Base-by-base conservation (phyloP, 2,888 invertebrate species). In the Sarcophaga caerulescens region DNA sequence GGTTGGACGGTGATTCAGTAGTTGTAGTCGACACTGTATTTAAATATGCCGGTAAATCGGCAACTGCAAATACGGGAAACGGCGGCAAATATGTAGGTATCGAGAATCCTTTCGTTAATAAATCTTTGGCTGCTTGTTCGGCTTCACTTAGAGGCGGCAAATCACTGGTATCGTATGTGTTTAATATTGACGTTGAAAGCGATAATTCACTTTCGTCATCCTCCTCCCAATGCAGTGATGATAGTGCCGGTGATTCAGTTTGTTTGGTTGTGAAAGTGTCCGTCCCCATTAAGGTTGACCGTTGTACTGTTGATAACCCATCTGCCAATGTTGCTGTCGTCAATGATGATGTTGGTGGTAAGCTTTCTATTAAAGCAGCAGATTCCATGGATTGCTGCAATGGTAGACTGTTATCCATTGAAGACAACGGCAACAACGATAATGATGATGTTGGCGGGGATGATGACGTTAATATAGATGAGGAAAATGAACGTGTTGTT, bases 1-100 rank as follows among this genome's bases (percentile, higher is more conserved):
- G 62, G 52, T 87, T 44, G 77, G 75, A 69, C 65, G 82, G 71
- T 52, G 81, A 89, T 88, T 65, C 88, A 0, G 88, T 81, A 5
- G 89, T 88, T 52, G 91, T 89, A 74, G 90, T 89, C 52, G 87
- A 88, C 19, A 88, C 88, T 23, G 89, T 89, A 75, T 90, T 91
- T 57, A 90, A 89, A 88, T 91, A 91, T 73, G 90, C 89, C 71
- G 92, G 90, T 81, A 91, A 87, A 88, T 91, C 91, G 62, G 91
- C 92, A 68, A 92, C 91, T 73, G 92, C 90, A 81, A 92, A 91
- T 76, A 89, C 90, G 83, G 91, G 92, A 90, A 90, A 91, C 73
- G 91, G 91, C 63, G 92, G 92, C 88, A 92, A 88, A 87, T 92
- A 92, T 82, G 92, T 92, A 63, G 92, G 92, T 84, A 92, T 92